These are phyloP conservation scores for Microtus richardsoni DNA, from an alignment of 2,113 vertebrate genomes.

Conservation along the genomic window DNA sequence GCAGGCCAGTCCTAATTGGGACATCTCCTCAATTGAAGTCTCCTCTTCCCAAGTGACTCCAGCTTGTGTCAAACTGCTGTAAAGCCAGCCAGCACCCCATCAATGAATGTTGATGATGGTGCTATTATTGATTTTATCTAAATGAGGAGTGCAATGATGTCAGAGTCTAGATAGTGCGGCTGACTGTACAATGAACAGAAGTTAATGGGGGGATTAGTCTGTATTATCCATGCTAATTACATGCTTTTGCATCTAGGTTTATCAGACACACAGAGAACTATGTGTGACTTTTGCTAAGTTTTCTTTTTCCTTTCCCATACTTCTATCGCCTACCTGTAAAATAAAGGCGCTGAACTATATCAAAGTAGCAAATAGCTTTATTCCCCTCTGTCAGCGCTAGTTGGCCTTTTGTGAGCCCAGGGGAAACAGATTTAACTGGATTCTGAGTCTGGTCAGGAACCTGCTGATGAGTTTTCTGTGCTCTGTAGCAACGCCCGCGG, in stretches of 20 bases:
- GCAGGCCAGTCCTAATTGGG: background rate
- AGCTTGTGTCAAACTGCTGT: background rate
- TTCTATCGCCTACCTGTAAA: conserved; percentile 52
- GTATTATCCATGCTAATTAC: background rate
- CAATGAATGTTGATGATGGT: background rate
- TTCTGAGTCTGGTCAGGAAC: background rate
- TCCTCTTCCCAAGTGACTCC: background rate
- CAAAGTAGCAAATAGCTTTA: conserved; percentile 47
- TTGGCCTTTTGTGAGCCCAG: background rate
- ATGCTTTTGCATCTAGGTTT: background rate
- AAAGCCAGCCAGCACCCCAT: conserved; percentile 17
- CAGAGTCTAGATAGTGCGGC: background rate
- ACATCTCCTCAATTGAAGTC: background rate
- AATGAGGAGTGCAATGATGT: background rate
- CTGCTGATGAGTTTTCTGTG: background rate
- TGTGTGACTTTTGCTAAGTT: background rate
- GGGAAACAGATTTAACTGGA: conserved; percentile 32
- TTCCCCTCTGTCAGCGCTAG: conserved; percentile 22
- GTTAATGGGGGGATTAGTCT: background rate
- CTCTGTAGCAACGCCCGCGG: background rate
- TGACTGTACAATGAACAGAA: background rate
- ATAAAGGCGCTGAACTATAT: background rate
- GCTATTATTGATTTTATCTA: conserved; percentile 1
- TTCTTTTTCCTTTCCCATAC: background rate
- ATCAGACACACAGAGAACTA: background rate